Conservation (phyloP, 2,113 vertebrate genomes). For the Caracal caracal region DNA sequence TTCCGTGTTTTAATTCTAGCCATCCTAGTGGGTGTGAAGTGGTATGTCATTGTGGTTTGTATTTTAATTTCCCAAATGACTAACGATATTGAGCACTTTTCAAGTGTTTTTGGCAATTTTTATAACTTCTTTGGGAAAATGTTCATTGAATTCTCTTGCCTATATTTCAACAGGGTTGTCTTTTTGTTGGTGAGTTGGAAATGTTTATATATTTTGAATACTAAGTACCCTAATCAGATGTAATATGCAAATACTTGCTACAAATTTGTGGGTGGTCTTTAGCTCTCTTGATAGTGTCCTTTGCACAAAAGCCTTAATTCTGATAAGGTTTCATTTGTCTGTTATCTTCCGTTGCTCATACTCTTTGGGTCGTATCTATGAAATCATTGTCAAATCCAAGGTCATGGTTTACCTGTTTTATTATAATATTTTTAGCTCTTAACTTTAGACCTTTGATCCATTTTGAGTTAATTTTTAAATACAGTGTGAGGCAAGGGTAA, state of each 20-base stretch:
- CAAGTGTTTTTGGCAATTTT: neutral
- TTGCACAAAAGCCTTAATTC: neutral
- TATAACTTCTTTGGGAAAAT: neutral
- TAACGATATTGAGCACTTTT: neutral
- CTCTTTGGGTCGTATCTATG: neutral
- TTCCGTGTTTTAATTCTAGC: neutral
- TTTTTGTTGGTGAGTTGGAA: neutral
- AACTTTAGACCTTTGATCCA: neutral
- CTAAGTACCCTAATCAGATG: neutral
- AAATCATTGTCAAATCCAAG: neutral
- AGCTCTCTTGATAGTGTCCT: neutral
- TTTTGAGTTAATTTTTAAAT: neutral
- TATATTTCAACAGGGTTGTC: neutral
- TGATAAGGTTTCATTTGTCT: neutral
- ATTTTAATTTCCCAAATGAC: neutral
- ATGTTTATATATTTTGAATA: neutral
- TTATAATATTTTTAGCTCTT: neutral
- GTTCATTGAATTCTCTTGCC: neutral
- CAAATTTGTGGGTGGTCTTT: neutral
- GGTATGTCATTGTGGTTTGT: neutral
- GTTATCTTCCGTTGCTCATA: neutral
- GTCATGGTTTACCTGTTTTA: neutral
- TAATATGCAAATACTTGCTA: neutral
- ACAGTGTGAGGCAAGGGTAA: neutral
- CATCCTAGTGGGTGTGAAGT: neutral